Base-by-base conservation (phyloP, 2,888 invertebrate genomes). In the Tineola bisselliella region DNA sequence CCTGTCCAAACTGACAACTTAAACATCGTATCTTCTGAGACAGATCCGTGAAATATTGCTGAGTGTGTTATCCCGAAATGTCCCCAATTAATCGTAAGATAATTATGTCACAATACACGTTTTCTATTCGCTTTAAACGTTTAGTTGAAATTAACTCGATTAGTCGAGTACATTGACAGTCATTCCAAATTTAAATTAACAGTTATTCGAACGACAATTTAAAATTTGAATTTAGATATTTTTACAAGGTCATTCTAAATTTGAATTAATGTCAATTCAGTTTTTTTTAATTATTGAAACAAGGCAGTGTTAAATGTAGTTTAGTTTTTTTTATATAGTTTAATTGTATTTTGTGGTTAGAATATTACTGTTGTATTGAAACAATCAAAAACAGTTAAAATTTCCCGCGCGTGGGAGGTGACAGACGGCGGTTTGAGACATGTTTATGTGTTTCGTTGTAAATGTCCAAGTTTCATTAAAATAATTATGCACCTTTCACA, bases 1-100 rank as follows among this genome's bases (percentile, higher is more conserved):
- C 77, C 78, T 77, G 77, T 76, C 76, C 77, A 67, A 78, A 78
- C 74, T 82, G 86, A 86, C 86, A 83, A 79, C 72, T 78, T 79
- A 79, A 84, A 84, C 83, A 81, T 77, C 76, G 82, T 81, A 81
- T 83, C 84, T 74, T 73, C 74, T 67, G 79, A 71, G 84, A 86
- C 84, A 82, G 79, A 79, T 76, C 77, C 72, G 78, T 86, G 84
- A 86, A 78, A 79, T 84, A 84, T 76, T 75, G 72, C 71, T 74
- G 72, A 76, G 79, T 15, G 33, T 33, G 58, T 33, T 19, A 19
- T 19, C 31, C 54, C 61, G 78, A 81, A 83, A 82, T 78, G 75
- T 72, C 70, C 71, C 75, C 76, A 77, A 84, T 86, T 87, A 84
- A 86, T 87, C 81, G 79, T 71, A 68, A 70, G 75, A 78, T 81